Base-by-base conservation (phyloP, 2,113 vertebrate species). In the Stigmatopora nigra region DNA sequence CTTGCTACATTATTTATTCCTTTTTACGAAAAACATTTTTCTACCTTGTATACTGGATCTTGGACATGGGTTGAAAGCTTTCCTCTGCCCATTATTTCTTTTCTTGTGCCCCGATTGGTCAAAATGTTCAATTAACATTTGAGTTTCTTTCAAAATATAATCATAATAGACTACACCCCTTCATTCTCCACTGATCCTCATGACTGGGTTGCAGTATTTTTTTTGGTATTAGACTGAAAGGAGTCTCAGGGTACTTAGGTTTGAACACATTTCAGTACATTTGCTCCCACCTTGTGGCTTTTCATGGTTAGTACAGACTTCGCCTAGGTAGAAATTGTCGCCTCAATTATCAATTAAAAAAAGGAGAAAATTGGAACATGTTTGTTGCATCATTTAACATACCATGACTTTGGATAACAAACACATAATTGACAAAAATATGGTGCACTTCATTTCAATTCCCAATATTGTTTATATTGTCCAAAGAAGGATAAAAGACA, bases 251-350 rank as follows among this genome's bases (percentile, higher is more conserved):
- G 19, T 53, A 20, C 19, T 22, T 53, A 13, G 10, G 16, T 31
- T 25, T 31, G 16, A 15, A n/a, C 19, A 16, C 17, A 1, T 38
- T 63, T 11, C 6, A 79, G 65, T 70, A 49, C 51, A 31, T 84
- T 49, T 87, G 80, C 80, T 84, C 14, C 85, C 87, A 78, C 69
- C 87, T 80, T 76, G 84, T 87, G 87, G 87, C 31, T 19, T 1
- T 25, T 48, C 12, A 0, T 36, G 15, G 10, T 52, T 46, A n/a
- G 52, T 20, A 67, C 86, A 77, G 60, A 2, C 16, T 36, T 19
- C 7, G 0, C 12, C 47, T 56, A 0, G 11, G 25, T 4, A 1
- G 6, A 19, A 47, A 35, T 22, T 22, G 3, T 13, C 46, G 10
- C 47, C n/a, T 45, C 11, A 47, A 46, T 20, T 62, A 7, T 0